Evolutionary conservation across 2,113 vertebrate genomes (phyloP).

Genomic region (Sapajus apella): DNA sequence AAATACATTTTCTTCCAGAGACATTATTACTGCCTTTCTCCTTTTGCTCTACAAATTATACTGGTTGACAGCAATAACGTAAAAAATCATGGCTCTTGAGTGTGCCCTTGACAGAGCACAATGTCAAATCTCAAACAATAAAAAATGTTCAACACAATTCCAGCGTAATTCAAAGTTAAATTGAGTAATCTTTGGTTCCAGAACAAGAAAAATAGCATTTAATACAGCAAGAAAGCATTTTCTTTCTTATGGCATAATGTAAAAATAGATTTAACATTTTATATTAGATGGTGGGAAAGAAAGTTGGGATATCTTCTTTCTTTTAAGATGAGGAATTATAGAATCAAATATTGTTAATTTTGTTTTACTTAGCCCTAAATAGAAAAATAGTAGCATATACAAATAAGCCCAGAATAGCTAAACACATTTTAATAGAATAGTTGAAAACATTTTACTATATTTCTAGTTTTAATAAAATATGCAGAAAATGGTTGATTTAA

Average conservation of each 20-base stretch:
- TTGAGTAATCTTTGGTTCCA: background rate
- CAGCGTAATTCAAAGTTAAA: slow-evolving; percentile 3
- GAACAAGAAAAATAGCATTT: slow-evolving; percentile 25
- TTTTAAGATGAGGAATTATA: background rate
- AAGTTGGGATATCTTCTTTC: background rate
- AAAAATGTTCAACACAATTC: background rate
- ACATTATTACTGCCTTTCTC: background rate
- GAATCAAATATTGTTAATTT: background rate
- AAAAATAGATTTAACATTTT: slow-evolving; percentile 27
- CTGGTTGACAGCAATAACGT: background rate
- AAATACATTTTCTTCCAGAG: background rate
- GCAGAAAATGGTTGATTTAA: background rate
- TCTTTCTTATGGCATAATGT: background rate
- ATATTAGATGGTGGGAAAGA: background rate
- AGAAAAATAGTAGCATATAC: background rate
- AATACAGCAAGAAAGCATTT: background rate
- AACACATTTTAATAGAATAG: background rate
- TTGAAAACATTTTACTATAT: background rate
- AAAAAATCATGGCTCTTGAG: background rate
- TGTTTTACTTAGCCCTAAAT: background rate
- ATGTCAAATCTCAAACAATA: background rate
- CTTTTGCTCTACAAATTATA: background rate
- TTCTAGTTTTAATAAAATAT: slow-evolving; percentile 45
- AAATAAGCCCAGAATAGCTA: background rate
- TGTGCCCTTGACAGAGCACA: slow-evolving; percentile 7